Evolutionary conservation across 2,888 invertebrate species (phyloP), one percentile per base, ranked within the genome.

Genomic region (Bruchidius siliquastri): DNA sequence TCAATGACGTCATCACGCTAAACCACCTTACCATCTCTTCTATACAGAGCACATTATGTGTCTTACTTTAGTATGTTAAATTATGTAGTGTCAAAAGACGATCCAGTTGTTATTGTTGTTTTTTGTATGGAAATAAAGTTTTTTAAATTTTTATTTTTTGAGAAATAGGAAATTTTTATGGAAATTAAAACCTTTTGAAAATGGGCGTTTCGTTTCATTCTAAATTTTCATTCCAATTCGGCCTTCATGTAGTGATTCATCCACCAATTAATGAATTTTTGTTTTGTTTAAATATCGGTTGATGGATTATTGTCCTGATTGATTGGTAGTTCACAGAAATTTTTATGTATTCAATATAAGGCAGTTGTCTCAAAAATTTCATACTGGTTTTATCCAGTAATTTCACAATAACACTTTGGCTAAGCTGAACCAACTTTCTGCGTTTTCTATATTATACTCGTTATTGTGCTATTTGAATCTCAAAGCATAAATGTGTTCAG

Each of bases 91-190:
- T 49, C 49, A 49, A 49, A 49, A 49, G 49, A 49, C 49, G 49
- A 49, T 49, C 49, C 49, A 49, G 49, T 49, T 49, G 49, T 49
- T 49, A 67, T 76, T 76, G 73, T 76, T 76, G 74, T 73, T 71
- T 74, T 75, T 75, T 74, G 71, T 74, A 73, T 71, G 71, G 72
- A 72, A 72, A 72, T 67, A 69, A 21, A 69, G 66, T 73, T 72
- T 76, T 76, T 76, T 74, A 72, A 73, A 76, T 72, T 76, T 73
- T 76, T 76, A 72, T 74, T 74, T 76, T 74, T 73, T 74, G 73
- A 74, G 73, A 74, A 73, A 73, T 71, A 70, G 74, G 74, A 72
- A 73, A 73, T 73, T 49, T 49, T 49, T 49, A 49, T 49, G 49
- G 18, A 49, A 74, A 76, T 74, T 73, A 73, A 73, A 76, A 73